A percentile compares a stretch with the other conserved stretches of the same genome.
These are phyloP conservation scores for Flexamia atlantica DNA, from an alignment of 2,888 invertebrate genomes.

Conservation along the genomic window DNA sequence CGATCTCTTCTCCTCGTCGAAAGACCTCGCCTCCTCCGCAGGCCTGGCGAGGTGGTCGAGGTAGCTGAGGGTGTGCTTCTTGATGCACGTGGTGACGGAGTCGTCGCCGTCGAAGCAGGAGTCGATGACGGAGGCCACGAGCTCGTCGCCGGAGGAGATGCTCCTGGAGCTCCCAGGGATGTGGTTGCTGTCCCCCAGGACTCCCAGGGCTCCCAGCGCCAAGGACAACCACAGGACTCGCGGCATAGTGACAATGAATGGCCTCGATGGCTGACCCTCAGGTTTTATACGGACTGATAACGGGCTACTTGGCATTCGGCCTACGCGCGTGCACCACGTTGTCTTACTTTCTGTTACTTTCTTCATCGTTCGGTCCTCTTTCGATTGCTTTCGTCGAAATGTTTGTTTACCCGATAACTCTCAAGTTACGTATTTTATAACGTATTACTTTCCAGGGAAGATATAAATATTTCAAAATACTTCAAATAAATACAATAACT, in stretches of 20 bases:
- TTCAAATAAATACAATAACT: too few species aligned
- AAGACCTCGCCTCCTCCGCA: constrained; percentile 80
- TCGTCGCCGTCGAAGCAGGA: constrained; percentile 82
- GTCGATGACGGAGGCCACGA: constrained; percentile 84
- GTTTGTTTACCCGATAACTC: neutral
- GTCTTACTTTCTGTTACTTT: constrained; percentile 47
- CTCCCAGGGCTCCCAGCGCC: constrained; percentile 38
- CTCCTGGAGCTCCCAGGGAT: constrained; percentile 58
- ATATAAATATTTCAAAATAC: too few species aligned
- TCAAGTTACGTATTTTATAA: too few species aligned
- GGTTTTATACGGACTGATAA: constrained; percentile 65
- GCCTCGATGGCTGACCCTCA: constrained; percentile 67
- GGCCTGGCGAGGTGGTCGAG: constrained; percentile 80
- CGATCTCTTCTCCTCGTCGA: constrained; percentile 13
- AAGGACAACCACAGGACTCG: constrained; percentile 47
- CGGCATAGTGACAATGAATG: constrained; percentile 61
- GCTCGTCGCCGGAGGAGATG: constrained; percentile 82
- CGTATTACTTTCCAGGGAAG: too few species aligned
- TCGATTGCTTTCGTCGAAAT: neutral
- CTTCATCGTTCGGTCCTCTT: constrained; percentile 15
- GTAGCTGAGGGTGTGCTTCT: constrained; percentile 84
- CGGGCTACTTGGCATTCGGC: constrained; percentile 41
- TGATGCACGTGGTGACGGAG: constrained; percentile 77
- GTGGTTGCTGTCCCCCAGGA: constrained; percentile 54
- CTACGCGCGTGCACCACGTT: neutral